Evolutionary conservation across 64 coral and sea anemone species (phyloP).

Genomic region (Catalaphyllia jardinei): DNA sequence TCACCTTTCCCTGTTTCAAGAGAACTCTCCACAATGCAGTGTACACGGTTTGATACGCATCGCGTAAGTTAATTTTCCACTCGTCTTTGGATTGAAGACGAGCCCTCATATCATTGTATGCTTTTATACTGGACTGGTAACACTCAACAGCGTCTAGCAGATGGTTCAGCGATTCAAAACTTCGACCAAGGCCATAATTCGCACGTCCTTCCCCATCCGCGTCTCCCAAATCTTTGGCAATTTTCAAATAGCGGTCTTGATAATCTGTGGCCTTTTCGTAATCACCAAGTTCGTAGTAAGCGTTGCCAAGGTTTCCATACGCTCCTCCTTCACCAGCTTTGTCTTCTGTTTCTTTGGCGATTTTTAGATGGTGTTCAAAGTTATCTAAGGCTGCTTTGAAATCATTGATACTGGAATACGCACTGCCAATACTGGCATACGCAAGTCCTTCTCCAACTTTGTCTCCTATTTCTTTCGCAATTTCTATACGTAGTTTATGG

Average conservation of each 20-base stretch:
- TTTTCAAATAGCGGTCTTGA: background rate
- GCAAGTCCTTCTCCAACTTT: background rate
- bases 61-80: background rate
- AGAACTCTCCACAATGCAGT: background rate
- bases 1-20: background rate
- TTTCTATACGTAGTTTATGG: background rate
- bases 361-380: background rate
- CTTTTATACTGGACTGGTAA: background rate
- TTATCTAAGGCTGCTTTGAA: background rate
- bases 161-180: background rate
- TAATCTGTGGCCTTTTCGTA: background rate
- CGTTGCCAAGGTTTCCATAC: background rate
- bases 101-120: background rate
- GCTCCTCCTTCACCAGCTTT: background rate
- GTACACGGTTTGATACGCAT: background rate
- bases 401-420: background rate
- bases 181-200: background rate
- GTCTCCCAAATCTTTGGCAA: background rate
- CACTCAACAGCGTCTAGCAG: background rate
- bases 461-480: background rate
- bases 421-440: background rate
- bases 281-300: background rate
- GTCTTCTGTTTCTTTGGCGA: background rate
- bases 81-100: conserved; percentile 9
- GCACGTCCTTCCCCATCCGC: background rate